phyloP scores from a whole-genome alignment of 1,140 invertebrate genomes.

The Halyomorpha halys region DNA sequence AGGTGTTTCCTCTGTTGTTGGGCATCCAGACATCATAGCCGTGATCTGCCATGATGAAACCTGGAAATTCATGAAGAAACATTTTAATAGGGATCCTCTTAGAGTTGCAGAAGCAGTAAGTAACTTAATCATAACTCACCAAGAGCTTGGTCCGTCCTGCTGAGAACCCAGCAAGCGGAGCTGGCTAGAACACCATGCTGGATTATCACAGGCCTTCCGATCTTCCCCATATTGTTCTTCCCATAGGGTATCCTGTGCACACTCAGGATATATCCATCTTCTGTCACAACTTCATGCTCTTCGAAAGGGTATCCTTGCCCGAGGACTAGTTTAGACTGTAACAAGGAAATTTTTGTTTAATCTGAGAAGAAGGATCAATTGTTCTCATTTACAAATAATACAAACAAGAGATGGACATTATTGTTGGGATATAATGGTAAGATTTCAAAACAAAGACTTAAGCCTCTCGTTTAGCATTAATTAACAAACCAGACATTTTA shows the following conservation, averaged over 20 bases:
- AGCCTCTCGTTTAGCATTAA: no score
- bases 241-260: no score
- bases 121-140: not conserved
- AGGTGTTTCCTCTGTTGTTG: constrained; percentile 54
- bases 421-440: no score
- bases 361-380: no score
- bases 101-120: not conserved
- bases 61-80: constrained; percentile 34
- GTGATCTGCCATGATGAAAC: constrained; percentile 52
- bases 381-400: no score
- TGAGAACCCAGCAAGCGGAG: constrained; percentile 52
- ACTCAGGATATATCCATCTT: no score
- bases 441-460: no score
- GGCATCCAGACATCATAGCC: constrained; percentile 72
- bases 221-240: constrained; percentile 12
- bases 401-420: no score
- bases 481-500: no score
- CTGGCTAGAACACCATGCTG: constrained; percentile 55
- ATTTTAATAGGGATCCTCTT: not conserved
- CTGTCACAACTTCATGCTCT: no score
- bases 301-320: no score
- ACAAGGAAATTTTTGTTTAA: no score
- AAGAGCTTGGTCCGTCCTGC: constrained; percentile 40
- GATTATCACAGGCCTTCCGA: constrained; percentile 46
- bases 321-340: not conserved